Base-by-base conservation (phyloP, 2,113 vertebrate species). In the Megaceryle torquata region DNA sequence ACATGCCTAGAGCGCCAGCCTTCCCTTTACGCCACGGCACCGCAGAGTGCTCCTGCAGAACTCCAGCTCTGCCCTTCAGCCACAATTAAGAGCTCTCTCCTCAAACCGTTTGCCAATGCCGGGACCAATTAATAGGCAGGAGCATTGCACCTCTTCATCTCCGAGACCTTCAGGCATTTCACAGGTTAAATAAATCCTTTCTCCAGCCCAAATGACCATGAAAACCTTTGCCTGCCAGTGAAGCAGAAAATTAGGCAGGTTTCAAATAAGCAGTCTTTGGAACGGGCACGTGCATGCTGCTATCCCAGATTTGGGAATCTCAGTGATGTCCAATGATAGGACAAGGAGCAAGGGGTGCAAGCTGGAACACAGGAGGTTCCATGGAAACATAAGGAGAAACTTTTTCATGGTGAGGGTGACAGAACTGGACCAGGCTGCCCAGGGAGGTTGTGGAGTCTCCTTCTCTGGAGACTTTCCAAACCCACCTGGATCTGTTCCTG, bases 1-100 rank as follows among this genome's bases (percentile, higher is more conserved):
- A 75, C 72, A 25, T 24, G 79, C 56, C 64, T 16, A 3, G 1
- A 1, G 63, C 72, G 17, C 68, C 63, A 37, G 22, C 71, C 71
- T 61, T 48, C 26, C 21, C 63, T 77, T n/a, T 8, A 4, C 2
- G n/a, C 71, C 28, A 2, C 0, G 0, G 51, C 5, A 10, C 21
- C 2, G 1, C 3, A 0, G 43, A 89, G 48, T 59, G 31, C 54
- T 21, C 68, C 7, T 0, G 50, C 74, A 83, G 19, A 54, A 2
- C 75, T 88, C 44, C 61, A 48, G 57, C 74, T 91, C 48, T 89
- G 84, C 78, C 84, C 84, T 69, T 72, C 78, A 80, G 75, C 70
- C 74, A 80, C 44, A 8, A 6, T 22, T 61, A 71, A 61, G 1
- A 65, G 57, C 53, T 79, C 48, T 39, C 69, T 92, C 57, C 82